Percentiles rank a stretch among this genome's conserved stretches.
Evolutionary conservation across 2,113 vertebrate genomes (phyloP).

Genomic region (Bucco capensis): DNA sequence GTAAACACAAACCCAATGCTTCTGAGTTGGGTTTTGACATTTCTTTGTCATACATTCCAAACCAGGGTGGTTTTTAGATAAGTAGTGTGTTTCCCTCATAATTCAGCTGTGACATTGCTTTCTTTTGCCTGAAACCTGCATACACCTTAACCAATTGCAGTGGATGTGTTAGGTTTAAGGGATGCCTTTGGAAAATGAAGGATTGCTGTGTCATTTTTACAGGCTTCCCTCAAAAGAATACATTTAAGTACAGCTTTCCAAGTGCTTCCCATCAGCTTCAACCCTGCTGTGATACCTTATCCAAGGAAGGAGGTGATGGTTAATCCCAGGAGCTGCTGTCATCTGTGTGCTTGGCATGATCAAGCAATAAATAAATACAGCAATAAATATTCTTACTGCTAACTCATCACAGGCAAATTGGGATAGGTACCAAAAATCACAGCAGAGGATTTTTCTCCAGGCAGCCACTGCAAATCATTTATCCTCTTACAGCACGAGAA

Average conservation of each 20-base stretch:
- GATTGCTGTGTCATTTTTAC: neutral
- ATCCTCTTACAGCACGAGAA: neutral
- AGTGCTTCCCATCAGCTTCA: neutral
- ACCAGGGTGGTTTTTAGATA: neutral
- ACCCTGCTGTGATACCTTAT: neutral
- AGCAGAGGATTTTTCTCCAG: neutral
- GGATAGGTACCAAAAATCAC: neutral
- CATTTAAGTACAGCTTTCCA: neutral
- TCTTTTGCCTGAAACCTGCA: neutral
- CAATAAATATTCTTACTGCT: neutral
- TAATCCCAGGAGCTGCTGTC: neutral
- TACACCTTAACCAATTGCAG: accelerated
- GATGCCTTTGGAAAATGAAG: neutral
- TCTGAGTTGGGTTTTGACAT: neutral
- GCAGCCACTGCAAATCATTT: neutral
- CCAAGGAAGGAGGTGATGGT: neutral
- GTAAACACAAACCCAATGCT: accelerated
- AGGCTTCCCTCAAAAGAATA: neutral
- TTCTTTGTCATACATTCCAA: neutral
- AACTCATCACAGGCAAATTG: neutral
- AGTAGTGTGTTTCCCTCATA: accelerated
- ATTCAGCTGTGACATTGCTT: neutral
- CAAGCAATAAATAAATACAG: no score
- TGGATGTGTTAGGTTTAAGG: neutral
- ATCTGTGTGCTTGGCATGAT: neutral